Conservation (phyloP, 2,888 invertebrate species). For the Litoditis marina region DNA sequence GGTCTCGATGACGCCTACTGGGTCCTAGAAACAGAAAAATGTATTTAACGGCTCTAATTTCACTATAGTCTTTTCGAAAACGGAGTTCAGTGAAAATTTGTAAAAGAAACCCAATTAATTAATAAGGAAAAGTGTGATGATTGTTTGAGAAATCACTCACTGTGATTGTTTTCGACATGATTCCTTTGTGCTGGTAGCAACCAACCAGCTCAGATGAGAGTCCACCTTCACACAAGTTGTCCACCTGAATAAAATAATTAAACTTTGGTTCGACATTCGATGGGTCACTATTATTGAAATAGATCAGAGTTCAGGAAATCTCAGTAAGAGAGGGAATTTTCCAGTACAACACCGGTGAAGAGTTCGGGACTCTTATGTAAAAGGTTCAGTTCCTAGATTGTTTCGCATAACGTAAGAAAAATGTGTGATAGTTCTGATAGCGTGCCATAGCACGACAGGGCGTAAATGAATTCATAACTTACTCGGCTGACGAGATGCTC, state of each 20-base stretch:
- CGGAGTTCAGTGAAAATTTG: too few species aligned
- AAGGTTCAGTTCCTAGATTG: too few species aligned
- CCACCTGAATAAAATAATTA: constrained; percentile 19
- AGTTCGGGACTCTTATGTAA: too few species aligned
- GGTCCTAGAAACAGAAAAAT: constrained; percentile 9
- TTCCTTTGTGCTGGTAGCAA: constrained; percentile 39
- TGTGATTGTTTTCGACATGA: constrained; percentile 6
- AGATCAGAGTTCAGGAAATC: neutral
- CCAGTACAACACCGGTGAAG: too few species aligned
- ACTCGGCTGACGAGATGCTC: constrained; percentile 46
- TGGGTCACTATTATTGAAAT: neutral
- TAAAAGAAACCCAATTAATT: too few species aligned
- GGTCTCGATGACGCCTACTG: constrained; percentile 40
- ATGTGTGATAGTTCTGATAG: too few species aligned
- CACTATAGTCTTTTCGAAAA: too few species aligned
- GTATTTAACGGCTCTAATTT: neutral
- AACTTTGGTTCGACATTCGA: neutral
- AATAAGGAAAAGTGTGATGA: too few species aligned
- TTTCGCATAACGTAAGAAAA: too few species aligned
- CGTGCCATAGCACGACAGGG: too few species aligned
- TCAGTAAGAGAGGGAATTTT: too few species aligned
- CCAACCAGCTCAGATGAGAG: constrained; percentile 38
- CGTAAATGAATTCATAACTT: too few species aligned
- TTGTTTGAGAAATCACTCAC: neutral
- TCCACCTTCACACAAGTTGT: constrained; percentile 39